Percentiles rank a stretch among this genome's conserved stretches.
Evolutionary conservation across 2,797 vertebrate species (phyloP).

Genomic region (Poecile montanus): DNA sequence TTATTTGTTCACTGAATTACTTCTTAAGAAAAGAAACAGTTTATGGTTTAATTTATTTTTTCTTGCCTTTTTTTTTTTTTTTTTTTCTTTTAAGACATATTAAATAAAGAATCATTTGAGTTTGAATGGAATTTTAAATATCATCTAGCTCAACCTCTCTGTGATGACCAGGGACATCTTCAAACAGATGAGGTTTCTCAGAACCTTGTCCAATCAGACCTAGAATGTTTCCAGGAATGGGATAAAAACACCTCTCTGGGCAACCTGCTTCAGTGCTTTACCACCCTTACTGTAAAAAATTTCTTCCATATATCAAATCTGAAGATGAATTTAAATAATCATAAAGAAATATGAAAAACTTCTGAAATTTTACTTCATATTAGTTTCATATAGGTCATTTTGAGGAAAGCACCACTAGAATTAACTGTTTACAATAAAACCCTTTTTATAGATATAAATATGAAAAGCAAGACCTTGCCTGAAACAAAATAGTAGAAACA

Average conservation of each 20-base stretch:
- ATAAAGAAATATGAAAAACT: neutral
- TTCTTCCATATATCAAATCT: neutral
- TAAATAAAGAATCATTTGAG: neutral
- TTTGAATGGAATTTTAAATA: neutral
- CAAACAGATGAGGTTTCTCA: neutral
- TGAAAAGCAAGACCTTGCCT: neutral
- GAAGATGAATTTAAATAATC: neutral
- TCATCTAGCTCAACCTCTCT: neutral
- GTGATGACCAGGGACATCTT: neutral
- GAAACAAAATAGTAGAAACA: neutral
- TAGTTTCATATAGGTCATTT: neutral
- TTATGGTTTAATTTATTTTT: neutral
- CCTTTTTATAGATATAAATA: neutral
- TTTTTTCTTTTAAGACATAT: neutral
- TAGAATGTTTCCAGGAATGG: neutral
- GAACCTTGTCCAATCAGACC: fast-evolving
- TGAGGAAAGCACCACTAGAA: neutral
- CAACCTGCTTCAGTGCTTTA: neutral
- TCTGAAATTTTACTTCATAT: neutral
- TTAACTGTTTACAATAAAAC: neutral
- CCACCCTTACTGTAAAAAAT: neutral
- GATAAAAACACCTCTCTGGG: neutral
- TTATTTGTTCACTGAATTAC: neutral
- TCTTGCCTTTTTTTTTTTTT: neutral
- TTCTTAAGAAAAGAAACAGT: neutral